Conservation (phyloP, 2,888 invertebrate species). For the Diadromus collaris region DNA sequence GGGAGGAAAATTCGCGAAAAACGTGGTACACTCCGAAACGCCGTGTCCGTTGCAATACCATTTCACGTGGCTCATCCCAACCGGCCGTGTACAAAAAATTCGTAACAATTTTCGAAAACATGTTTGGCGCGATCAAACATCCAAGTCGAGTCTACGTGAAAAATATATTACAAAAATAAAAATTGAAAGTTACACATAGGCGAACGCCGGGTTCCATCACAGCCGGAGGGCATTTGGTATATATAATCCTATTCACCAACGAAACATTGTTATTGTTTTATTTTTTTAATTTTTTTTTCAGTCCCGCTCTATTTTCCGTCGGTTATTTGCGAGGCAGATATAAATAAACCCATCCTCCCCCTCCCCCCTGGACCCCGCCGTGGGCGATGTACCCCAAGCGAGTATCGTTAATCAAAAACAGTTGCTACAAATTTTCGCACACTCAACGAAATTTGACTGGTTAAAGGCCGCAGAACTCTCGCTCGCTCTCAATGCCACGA, state of each 20-base stretch:
- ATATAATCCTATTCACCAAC: neutral
- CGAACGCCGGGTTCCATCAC: neutral
- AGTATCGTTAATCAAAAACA: slow-evolving; percentile 49
- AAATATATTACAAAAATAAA: neutral
- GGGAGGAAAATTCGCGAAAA: neutral
- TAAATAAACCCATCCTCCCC: neutral
- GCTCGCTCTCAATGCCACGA: neutral
- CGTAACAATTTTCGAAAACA: too few species aligned
- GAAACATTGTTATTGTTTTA: neutral
- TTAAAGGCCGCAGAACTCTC: slow-evolving; percentile 1
- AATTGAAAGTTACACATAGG: neutral
- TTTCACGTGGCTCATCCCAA: too few species aligned
- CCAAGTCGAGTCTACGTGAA: too few species aligned
- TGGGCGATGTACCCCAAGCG: neutral
- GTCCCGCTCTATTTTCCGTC: neutral
- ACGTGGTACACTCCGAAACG: neutral
- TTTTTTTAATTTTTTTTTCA: neutral
- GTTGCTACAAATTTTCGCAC: slow-evolving; percentile 45
- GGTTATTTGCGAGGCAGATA: slow-evolving; percentile 4
- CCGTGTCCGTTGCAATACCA: too few species aligned
- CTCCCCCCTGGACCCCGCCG: too few species aligned
- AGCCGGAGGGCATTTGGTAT: neutral
- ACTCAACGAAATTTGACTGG: slow-evolving; percentile 43
- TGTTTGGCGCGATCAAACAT: too few species aligned
- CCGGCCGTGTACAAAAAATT: neutral